Evolutionary conservation across 2,888 invertebrate species (phyloP).

Genomic region (Tetranychus piercei): DNA sequence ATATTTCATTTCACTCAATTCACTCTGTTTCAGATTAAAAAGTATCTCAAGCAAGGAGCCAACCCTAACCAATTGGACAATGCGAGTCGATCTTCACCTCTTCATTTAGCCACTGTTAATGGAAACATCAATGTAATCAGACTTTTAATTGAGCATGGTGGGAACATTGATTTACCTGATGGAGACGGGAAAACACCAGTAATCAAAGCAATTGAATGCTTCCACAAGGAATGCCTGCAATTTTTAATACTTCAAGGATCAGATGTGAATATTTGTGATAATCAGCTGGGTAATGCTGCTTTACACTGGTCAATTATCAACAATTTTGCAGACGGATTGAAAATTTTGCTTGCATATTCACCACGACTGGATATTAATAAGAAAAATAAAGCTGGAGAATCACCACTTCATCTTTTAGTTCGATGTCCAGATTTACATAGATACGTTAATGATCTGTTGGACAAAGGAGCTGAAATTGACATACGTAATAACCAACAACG

Average conservation of each 20-base stretch:
- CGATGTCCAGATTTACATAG: slow-evolving; percentile 13
- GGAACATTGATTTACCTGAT: slow-evolving; percentile 19
- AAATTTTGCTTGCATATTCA: slow-evolving; percentile 16
- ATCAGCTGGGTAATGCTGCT: slow-evolving; percentile 20
- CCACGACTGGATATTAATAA: slow-evolving; percentile 18
- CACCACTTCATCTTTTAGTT: slow-evolving; percentile 19
- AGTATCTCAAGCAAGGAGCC: neutral
- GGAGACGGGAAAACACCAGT: slow-evolving; percentile 20
- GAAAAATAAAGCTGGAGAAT: slow-evolving; percentile 19
- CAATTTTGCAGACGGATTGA: slow-evolving; percentile 12
- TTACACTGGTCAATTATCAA: slow-evolving; percentile 20
- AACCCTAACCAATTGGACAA: slow-evolving; percentile 18
- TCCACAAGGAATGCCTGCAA: slow-evolving; percentile 18
- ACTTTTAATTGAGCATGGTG: slow-evolving; percentile 19
- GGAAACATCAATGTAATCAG: slow-evolving; percentile 18
- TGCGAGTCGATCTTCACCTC: slow-evolving; percentile 12
- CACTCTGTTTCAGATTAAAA: neutral
- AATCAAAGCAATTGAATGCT: slow-evolving; percentile 22
- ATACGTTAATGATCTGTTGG: slow-evolving; percentile 47
- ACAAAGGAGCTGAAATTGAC: slow-evolving; percentile 57
- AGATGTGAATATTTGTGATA: slow-evolving; percentile 19
- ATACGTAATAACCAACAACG: slow-evolving; percentile 68
- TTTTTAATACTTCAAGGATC: slow-evolving; percentile 18
- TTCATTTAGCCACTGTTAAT: slow-evolving; percentile 21
- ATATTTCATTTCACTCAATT: too few species aligned